phyloP scores from a whole-genome alignment of 2,888 invertebrate genomes.

The Acronicta psi region DNA sequence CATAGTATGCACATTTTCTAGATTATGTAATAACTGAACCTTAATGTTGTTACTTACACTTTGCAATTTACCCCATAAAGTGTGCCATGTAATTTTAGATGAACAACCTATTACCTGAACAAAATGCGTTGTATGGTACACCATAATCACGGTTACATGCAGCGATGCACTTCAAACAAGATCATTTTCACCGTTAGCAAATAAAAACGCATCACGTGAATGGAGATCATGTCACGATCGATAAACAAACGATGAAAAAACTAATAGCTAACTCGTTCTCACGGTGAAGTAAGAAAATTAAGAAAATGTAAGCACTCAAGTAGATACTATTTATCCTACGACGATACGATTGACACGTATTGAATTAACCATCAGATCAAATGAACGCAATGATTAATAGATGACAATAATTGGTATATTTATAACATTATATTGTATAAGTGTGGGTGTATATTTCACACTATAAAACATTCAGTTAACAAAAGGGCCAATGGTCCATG shows the following conservation, averaged over 20 bases:
- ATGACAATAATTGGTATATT: constrained; percentile 35
- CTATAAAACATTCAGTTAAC: constrained; percentile 8
- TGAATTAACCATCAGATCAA: constrained; percentile 34
- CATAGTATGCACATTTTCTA: neutral
- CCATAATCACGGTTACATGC: constrained; percentile 27
- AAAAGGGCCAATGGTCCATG: neutral
- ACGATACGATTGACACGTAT: constrained; percentile 32
- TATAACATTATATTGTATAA: constrained; percentile 27
- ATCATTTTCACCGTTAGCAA: constrained; percentile 44
- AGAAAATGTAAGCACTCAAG: constrained; percentile 15
- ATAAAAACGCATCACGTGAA: constrained; percentile 39
- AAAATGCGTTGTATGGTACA: constrained; percentile 15
- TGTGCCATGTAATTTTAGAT: constrained; percentile 21
- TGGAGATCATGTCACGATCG: constrained; percentile 42
- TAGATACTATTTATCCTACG: constrained; percentile 24
- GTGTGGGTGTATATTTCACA: constrained; percentile 15
- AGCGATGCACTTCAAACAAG: constrained; percentile 24
- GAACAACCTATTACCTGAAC: constrained; percentile 19
- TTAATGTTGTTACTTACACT: constrained; percentile 22
- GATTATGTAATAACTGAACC: constrained; percentile 16
- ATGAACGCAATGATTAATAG: constrained; percentile 39
- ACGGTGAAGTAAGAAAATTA: constrained; percentile 32
- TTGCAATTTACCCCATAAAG: constrained; percentile 11
- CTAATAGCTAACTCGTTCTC: constrained; percentile 34
- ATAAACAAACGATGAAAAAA: constrained; percentile 39